Base-by-base conservation (phyloP, 2,888 invertebrate genomes). In the Asteroscopus sphinx region DNA sequence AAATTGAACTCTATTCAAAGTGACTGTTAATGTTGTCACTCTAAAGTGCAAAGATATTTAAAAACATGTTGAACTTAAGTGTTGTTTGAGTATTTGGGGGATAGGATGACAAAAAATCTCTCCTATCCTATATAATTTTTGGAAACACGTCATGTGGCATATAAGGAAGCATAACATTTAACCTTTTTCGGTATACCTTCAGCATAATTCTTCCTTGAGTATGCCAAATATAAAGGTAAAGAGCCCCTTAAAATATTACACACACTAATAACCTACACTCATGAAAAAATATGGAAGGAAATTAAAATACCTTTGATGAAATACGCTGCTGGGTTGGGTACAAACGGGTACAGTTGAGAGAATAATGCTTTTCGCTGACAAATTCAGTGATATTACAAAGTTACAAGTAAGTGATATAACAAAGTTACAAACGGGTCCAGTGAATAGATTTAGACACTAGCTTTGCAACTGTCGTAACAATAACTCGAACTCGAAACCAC, bases 391-490 rank as follows among this genome's bases (percentile, higher is more conserved):
- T 21, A 21, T 46, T 33, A 44, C 37, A 36, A 52, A 65, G 57
- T 70, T 68, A 12, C 42, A 12, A 46, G n/a, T n/a, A n/a, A 32
- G 36, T 54, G 49, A 47, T 21, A 21, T 46, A 30, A 44, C 37
- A 36, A 52, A 65, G 57, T 70, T 68, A 12, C 42, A 12, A 46
- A 54, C 47, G 21, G 16, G 36, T 57, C 39, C 55, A 53, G 33
- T 47, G 47, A 68, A 48, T 64, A 54, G 51, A 60, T 65, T 73
- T 52, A 28, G 60, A 56, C 57, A 41, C 42, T 51, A 49, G 52
- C 51, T 53, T 47, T 46, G 46, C 39, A 73, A 73, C 69, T 71
- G 61, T 71, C 69, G 51, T 42, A 73, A 71, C 71, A 69, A 58
- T 68, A 58, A 56, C 60, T 53, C 21, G 37, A n/a, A 42, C 40